Conservation (phyloP, 2,797 vertebrate species). For the Sarcoramphus papa region DNA sequence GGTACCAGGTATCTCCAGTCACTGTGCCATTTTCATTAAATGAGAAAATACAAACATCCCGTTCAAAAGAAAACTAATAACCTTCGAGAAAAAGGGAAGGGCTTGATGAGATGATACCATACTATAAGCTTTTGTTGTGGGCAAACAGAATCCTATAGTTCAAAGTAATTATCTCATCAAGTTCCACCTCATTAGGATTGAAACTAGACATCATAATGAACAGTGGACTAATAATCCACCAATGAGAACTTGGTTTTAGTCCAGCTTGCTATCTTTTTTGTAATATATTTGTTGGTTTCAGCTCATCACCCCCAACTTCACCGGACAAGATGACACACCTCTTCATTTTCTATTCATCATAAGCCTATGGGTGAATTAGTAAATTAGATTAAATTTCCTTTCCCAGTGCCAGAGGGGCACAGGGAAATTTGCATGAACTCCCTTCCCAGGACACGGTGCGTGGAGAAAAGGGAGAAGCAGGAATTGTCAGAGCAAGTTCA, state of each 20-base stretch:
- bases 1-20: neutral
- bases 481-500: slow-evolving; percentile 56
- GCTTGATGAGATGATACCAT: slow-evolving; percentile 47
- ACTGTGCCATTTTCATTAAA: slow-evolving; percentile 37
- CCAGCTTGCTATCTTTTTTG: slow-evolving; percentile 52
- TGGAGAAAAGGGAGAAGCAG: slow-evolving; percentile 29
- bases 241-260: slow-evolving; percentile 36
- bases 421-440: slow-evolving; percentile 58
- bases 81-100: slow-evolving; percentile 51
- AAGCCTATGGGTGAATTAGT: slow-evolving; percentile 40
- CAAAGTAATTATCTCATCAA: slow-evolving; percentile 68
- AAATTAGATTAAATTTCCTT: slow-evolving; percentile 58
- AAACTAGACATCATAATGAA: slow-evolving; percentile 59
- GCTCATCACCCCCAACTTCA: slow-evolving; percentile 39
- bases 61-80: slow-evolving; percentile 54
- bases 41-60: slow-evolving; percentile 42
- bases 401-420: slow-evolving; percentile 54
- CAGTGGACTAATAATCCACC: slow-evolving; percentile 61
- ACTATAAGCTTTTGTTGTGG: slow-evolving; percentile 63
- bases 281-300: slow-evolving; percentile 48
- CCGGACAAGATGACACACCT: slow-evolving; percentile 46
- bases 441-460: neutral
- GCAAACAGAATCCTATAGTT: slow-evolving; percentile 69
- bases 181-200: slow-evolving; percentile 71
- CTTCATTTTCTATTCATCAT: slow-evolving; percentile 37